These are phyloP conservation scores for Oostethus manadensis DNA, from an alignment of 2,113 vertebrate species.

Conservation along the genomic window DNA sequence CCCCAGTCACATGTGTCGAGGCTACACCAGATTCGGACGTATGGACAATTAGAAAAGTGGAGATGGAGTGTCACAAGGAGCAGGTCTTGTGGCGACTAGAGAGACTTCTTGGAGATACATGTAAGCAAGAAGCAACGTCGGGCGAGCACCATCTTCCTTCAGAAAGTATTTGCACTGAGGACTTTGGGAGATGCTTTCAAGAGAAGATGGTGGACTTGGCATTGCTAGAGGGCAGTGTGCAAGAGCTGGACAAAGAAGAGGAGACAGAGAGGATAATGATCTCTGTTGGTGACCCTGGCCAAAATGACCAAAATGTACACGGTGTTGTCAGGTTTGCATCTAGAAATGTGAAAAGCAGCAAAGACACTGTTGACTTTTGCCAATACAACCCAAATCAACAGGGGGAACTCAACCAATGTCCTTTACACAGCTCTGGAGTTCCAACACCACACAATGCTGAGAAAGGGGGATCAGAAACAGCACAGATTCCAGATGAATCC, in stretches of 20 bases:
- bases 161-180: constrained; percentile 75
- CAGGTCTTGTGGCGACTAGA: constrained; percentile 63
- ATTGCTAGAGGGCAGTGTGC: not conserved
- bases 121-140: constrained; percentile 8
- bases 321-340: not conserved
- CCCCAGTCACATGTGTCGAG: constrained; percentile 7
- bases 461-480: constrained; percentile 1
- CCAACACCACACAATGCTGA: constrained; percentile 5
- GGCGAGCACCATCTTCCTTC: constrained; percentile 38
- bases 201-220: constrained; percentile 63
- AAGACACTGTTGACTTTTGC: not conserved
- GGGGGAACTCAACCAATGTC: constrained; percentile 7
- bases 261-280: constrained; percentile 3
- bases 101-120: constrained; percentile 53
- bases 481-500: constrained; percentile 5
- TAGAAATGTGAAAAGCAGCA: not conserved
- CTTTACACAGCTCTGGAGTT: constrained; percentile 7
- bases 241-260: constrained; percentile 15
- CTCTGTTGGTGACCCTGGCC: constrained; percentile 4
- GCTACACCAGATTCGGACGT: constrained; percentile 2
- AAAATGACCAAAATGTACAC: constrained; percentile 4
- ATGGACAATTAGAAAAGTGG: constrained; percentile 17
- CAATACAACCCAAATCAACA: not conserved
- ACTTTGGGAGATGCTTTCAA: constrained; percentile 67
- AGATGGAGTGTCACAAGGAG: constrained; percentile 47